Conservation (phyloP, 2,797 vertebrate genomes). For the Lagorchestes hirsutus region DNA sequence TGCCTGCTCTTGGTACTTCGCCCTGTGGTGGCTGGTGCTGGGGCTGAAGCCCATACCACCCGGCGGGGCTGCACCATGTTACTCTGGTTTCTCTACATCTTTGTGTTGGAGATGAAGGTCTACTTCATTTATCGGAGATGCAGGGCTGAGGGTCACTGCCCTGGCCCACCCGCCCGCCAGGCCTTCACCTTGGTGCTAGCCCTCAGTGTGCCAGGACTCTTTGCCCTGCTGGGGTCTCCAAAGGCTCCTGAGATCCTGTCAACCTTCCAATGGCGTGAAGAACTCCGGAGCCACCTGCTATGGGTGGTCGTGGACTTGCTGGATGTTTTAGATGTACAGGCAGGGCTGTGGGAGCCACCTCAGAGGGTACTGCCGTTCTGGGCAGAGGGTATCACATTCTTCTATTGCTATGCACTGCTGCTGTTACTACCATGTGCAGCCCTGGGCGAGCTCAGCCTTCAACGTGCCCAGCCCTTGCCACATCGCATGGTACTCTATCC, state of each 20-base stretch:
- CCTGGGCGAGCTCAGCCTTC: conserved; percentile 92
- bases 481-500: conserved; percentile 92
- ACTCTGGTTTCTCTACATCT: conserved; percentile 92
- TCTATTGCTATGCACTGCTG: conserved; percentile 92
- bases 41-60: conserved; percentile 89
- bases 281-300: conserved; percentile 91
- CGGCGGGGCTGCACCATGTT: conserved; percentile 94
- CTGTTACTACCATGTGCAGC: conserved; percentile 90
- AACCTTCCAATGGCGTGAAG: conserved; percentile 91
- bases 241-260: conserved; percentile 83
- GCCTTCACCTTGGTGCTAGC: conserved; percentile 88
- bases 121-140: conserved; percentile 95
- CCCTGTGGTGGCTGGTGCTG: conserved; percentile 91
- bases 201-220: conserved; percentile 88
- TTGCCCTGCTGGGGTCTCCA: conserved; percentile 88
- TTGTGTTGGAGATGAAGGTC: conserved; percentile 92
- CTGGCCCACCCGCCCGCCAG: conserved; percentile 89
- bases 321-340: conserved; percentile 89
- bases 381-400: conserved; percentile 91
- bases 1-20: conserved; percentile 92
- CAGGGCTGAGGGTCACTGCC: conserved; percentile 91
- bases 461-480: conserved; percentile 90
- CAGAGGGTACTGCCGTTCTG: conserved; percentile 90
- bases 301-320: conserved; percentile 94
- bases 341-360: conserved; percentile 91